Evolutionary conservation across 2,113 vertebrate species (phyloP).

Genomic region (Eptatretus burgeri): DNA sequence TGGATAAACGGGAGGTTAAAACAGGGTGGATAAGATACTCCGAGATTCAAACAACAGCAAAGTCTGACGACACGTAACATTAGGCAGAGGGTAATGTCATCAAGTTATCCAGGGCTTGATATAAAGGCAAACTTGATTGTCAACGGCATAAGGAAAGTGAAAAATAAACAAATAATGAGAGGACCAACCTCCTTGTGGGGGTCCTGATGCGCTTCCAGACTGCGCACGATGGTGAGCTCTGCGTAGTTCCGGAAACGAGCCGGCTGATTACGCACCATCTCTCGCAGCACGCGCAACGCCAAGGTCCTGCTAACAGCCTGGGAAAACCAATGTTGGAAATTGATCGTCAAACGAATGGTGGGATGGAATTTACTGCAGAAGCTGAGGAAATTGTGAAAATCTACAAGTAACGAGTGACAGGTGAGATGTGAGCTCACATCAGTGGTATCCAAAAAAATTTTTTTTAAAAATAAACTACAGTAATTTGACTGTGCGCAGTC

Average conservation of each 20-base stretch:
- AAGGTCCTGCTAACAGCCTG: background rate
- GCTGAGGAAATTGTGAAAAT: background rate
- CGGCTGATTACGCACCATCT: slow-evolving; percentile 1
- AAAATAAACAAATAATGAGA: too few species aligned
- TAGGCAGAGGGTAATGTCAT: too few species aligned
- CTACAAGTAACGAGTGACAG: too few species aligned
- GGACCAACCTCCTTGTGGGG: slow-evolving; percentile 2
- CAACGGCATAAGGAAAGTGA: slow-evolving; percentile 8
- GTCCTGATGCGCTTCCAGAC: slow-evolving; percentile 1
- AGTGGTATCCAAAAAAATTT: too few species aligned
- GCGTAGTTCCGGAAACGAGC: background rate
- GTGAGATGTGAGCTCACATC: too few species aligned
- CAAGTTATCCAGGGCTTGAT: too few species aligned
- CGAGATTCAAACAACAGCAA: slow-evolving; percentile 13
- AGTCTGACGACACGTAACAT: background rate
- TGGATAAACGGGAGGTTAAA: slow-evolving; percentile 7
- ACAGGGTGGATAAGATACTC: too few species aligned
- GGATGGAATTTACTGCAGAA: background rate
- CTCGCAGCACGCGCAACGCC: background rate
- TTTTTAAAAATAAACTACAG: too few species aligned
- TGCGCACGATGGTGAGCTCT: slow-evolving; percentile 6
- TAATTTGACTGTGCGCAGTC: too few species aligned
- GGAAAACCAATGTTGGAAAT: background rate
- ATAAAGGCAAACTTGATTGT: slow-evolving; percentile 12
- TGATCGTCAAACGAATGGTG: too few species aligned